A percentile compares a stretch with the other conserved stretches of the same genome.
These are phyloP conservation scores for Naso thynnoides DNA, from an alignment of 2,797 vertebrate genomes.

Conservation along the genomic window DNA sequence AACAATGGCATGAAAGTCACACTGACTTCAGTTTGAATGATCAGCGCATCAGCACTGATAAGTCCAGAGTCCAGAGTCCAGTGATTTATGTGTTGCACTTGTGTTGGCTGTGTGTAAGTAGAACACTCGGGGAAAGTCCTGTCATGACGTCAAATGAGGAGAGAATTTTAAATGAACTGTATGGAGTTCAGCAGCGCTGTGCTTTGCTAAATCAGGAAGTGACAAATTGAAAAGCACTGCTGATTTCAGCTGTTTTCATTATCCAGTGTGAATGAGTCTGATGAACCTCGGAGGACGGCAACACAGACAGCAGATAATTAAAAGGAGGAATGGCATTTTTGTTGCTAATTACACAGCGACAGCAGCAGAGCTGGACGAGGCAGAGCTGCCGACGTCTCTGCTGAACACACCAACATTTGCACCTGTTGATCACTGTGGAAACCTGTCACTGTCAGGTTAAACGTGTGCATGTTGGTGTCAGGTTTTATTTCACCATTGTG, in stretches of 20 bases:
- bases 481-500: neutral
- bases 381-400: slow-evolving; percentile 28
- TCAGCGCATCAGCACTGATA: neutral
- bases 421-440: slow-evolving; percentile 25
- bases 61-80: too few species aligned
- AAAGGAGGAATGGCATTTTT: slow-evolving; percentile 66
- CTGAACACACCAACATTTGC: slow-evolving; percentile 19
- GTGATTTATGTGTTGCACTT: too few species aligned
- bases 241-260: slow-evolving; percentile 66
- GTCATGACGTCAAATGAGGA: neutral
- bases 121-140: neutral
- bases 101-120: too few species aligned
- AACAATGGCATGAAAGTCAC: neutral
- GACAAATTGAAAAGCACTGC: slow-evolving; percentile 57
- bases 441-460: neutral
- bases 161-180: slow-evolving; percentile 21
- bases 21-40: neutral
- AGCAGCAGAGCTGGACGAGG: slow-evolving; percentile 45
- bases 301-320: slow-evolving; percentile 67
- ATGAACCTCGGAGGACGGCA: slow-evolving; percentile 66
- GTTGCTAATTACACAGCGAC: slow-evolving; percentile 64
- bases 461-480: neutral
- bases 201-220: slow-evolving; percentile 51
- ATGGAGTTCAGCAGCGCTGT: neutral
- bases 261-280: slow-evolving; percentile 60